A percentile compares a stretch with the other conserved stretches of the same genome.
Conservation (phyloP, 2,888 invertebrate species). For the Eristalinus aeneus region DNA sequence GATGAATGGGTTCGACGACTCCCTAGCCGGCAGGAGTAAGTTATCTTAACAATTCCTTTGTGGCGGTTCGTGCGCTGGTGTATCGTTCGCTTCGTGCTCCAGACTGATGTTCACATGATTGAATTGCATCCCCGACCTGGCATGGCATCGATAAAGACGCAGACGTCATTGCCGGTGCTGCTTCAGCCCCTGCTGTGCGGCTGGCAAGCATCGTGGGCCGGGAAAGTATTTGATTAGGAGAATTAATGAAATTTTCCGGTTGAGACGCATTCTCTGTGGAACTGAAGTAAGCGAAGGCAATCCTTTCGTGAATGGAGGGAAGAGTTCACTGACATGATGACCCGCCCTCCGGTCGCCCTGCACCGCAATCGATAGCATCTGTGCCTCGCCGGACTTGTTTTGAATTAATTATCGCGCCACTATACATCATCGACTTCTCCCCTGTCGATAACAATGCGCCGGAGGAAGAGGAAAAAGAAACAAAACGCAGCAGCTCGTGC, state of each 20-base stretch:
- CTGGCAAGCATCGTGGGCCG: background rate
- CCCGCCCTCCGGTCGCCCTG: background rate
- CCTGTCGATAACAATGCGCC: background rate
- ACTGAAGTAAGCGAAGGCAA: background rate
- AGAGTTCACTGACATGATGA: background rate
- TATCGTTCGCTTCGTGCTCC: background rate
- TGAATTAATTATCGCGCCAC: background rate
- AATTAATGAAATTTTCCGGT: conserved; percentile 1
- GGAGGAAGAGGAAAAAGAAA: background rate
- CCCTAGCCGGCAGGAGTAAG: conserved; percentile 28
- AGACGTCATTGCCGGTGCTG: background rate
- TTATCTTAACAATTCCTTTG: conserved; percentile 52
- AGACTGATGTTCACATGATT: background rate
- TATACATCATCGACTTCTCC: background rate
- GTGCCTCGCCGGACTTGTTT: background rate
- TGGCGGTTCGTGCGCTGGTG: conserved; percentile 4
- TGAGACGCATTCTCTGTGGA: background rate
- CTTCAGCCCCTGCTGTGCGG: no score
- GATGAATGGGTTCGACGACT: conserved; percentile 25
- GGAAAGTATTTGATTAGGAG: background rate
- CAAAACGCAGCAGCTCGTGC: background rate
- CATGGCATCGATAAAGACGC: background rate
- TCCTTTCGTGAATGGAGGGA: background rate
- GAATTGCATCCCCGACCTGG: background rate
- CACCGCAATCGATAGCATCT: background rate